Base-by-base conservation (phyloP, 1,140 invertebrate genomes). In the Plectrocnemia conspersa region DNA sequence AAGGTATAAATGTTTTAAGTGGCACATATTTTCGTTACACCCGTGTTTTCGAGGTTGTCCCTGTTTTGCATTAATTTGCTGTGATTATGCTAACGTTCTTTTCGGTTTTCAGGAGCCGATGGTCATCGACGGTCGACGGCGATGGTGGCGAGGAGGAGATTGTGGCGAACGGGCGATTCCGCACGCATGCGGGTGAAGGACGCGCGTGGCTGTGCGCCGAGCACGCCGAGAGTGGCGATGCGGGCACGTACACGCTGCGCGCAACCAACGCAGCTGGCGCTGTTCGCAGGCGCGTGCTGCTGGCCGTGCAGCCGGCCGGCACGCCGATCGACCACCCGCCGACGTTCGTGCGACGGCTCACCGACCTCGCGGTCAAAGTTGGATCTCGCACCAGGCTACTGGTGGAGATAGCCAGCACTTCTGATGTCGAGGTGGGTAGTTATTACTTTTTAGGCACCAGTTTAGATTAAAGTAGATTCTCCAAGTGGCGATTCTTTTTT, bases 331-430 rank as follows among this genome's bases (percentile, higher is more conserved):
- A 83, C 58, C 82, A 85, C 69, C 84, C 84, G n/a, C 88, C 88
- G 1, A 68, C 79, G 25, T 91, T 92, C 67, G 68, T 89, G 5
- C 77, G 88, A 48, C 76, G 85, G 53, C 76, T 93, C 4, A 83
- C 81, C 56, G 88, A 91, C 69, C 77, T 90, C 3, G 83, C 86
- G 1, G 88, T 90, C 21, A 91, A 91, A 75, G 88, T 93, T 64
- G 89, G 89, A 52, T 87, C 89, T 3, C 76, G 88, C 59, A 87
- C 87, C 0, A 78, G 89, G 56, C 85, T 92, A 59, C 76, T 91
- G 7, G 86, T 90, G 21, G 89, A 93, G 72, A 86, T 91, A 47
- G 73, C 81, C 61, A 88, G 86, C 69, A 77, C 82, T 41, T 82
- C 84, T n/a, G 82, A 84, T 65, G 76, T 87, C 45, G 85, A 86